Percentiles rank a stretch among this genome's conserved stretches.
These are phyloP conservation scores for Iselma pallidipennis DNA, from an alignment of 2,888 invertebrate species.

Conservation along the genomic window DNA sequence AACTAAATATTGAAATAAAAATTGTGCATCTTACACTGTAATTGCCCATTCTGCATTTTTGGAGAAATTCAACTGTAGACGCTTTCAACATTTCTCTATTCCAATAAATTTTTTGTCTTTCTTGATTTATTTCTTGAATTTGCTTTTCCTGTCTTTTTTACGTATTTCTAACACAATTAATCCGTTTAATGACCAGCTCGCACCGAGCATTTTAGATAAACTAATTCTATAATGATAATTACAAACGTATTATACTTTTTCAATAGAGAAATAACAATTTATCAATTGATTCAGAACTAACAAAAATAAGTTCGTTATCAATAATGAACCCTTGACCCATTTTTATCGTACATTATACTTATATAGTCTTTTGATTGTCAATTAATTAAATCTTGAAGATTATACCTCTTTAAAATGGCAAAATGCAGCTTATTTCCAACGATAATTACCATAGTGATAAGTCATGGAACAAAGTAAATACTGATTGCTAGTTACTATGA, in stretches of 20 bases:
- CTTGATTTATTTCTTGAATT: constrained; percentile 11
- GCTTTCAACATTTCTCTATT: background rate
- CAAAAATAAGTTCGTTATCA: constrained; percentile 9
- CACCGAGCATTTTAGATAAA: constrained; percentile 19
- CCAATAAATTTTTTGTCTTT: background rate
- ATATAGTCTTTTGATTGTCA: background rate
- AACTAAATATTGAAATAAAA: background rate
- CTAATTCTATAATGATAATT: constrained; percentile 4
- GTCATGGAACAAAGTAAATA: no score
- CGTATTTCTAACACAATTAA: background rate
- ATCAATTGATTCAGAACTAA: constrained; percentile 13
- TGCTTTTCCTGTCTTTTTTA: background rate
- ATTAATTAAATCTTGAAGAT: background rate
- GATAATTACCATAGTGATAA: no score
- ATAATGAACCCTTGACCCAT: constrained; percentile 18
- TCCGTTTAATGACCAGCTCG: constrained; percentile 4
- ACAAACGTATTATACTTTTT: background rate
- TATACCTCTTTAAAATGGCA: no score
- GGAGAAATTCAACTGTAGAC: background rate
- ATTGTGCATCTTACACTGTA: background rate
- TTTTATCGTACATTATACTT: constrained; percentile 11
- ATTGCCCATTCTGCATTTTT: background rate
- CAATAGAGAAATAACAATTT: background rate
- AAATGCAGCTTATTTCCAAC: no score
- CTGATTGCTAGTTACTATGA: no score